These are phyloP conservation scores for Cephus nigrinus DNA, from an alignment of 2,888 invertebrate species.

Conservation along the genomic window DNA sequence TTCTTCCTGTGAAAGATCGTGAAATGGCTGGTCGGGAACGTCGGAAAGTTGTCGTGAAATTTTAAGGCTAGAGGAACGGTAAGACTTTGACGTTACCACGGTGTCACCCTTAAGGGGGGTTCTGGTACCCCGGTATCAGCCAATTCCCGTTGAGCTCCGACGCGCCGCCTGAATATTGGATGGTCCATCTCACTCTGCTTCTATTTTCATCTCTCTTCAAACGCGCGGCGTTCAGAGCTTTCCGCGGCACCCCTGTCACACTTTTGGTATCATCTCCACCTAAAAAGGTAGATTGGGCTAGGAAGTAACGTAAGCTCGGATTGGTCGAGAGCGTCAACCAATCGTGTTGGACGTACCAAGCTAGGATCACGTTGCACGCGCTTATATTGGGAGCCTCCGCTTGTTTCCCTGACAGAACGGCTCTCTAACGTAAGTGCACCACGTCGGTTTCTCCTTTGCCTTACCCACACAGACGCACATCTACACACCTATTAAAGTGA, in stretches of 20 bases:
- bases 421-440: slow-evolving; percentile 94
- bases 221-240: slow-evolving; percentile 45
- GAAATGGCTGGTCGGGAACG: too few species aligned
- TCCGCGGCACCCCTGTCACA: slow-evolving; percentile 62
- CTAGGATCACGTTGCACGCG: slow-evolving; percentile 82
- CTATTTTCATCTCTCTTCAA: slow-evolving; percentile 61
- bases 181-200: slow-evolving; percentile 36
- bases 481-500: too few species aligned
- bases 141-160: too few species aligned
- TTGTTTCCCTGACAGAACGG: slow-evolving; percentile 92
- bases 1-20: too few species aligned
- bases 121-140: too few species aligned
- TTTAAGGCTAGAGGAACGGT: too few species aligned
- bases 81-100: too few species aligned
- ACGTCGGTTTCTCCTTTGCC: slow-evolving; percentile 48
- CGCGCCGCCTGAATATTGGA: not conserved
- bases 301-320: slow-evolving; percentile 66
- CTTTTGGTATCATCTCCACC: slow-evolving; percentile 69
- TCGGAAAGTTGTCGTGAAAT: too few species aligned
- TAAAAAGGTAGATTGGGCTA: slow-evolving; percentile 74
- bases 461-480: not conserved
- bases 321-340: slow-evolving; percentile 67
- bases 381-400: slow-evolving; percentile 80
- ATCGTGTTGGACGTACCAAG: slow-evolving; percentile 66
- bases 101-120: too few species aligned